Evolutionary conservation across 2,797 vertebrate species (phyloP).

Genomic region (Leptodactylus fallax): DNA sequence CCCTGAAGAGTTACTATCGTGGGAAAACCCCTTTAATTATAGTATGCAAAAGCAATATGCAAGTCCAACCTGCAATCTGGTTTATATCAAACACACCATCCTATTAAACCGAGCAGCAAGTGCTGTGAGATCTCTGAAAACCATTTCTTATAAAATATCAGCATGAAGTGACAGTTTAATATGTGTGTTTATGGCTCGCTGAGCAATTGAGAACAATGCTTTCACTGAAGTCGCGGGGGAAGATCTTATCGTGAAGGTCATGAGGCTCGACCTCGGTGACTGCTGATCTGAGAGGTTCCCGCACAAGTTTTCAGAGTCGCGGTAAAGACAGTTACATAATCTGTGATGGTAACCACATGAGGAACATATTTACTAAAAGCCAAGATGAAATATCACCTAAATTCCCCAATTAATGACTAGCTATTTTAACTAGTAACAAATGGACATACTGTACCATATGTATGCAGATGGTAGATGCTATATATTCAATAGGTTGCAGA

Average conservation of each 20-base stretch:
- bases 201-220: slow-evolving; percentile 13
- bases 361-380: slow-evolving; percentile 26
- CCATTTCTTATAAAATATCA: slow-evolving; percentile 26
- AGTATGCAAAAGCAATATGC: not conserved
- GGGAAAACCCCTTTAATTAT: not conserved
- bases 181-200: not conserved
- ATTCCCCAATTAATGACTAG: slow-evolving; percentile 23
- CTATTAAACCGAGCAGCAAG: not conserved
- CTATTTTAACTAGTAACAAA: slow-evolving; percentile 26
- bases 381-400: slow-evolving; percentile 28
- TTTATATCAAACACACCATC: slow-evolving; percentile 18
- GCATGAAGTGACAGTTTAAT: slow-evolving; percentile 44
- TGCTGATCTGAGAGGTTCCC: not conserved
- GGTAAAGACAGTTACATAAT: slow-evolving; percentile 21
- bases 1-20: no score
- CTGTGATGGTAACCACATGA: slow-evolving; percentile 12
- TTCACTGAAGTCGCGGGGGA: not conserved
- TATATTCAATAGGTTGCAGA: not conserved
- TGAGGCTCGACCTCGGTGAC: not conserved
- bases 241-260: slow-evolving; percentile 2
- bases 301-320: not conserved
- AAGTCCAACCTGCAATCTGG: slow-evolving; percentile 1
- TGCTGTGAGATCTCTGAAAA: slow-evolving; percentile 16
- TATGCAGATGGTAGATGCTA: not conserved
- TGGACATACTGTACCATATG: not conserved